Percentiles rank a stretch among this genome's conserved stretches.
These are phyloP conservation scores for Phaethornis superciliosus DNA, from an alignment of 2,113 vertebrate genomes.

Conservation along the genomic window DNA sequence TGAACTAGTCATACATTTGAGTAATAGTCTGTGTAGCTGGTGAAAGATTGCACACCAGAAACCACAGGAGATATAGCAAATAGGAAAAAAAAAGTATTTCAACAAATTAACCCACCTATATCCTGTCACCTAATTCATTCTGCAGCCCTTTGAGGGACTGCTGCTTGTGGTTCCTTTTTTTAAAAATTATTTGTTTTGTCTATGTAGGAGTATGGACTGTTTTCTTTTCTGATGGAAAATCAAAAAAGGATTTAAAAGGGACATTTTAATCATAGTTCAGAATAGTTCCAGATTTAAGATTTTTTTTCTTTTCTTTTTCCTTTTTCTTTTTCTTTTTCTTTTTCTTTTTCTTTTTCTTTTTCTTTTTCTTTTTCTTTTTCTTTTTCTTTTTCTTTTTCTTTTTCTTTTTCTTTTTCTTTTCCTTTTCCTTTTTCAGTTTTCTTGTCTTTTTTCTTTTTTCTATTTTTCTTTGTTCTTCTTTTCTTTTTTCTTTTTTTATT, in stretches of 20 bases:
- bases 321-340: neutral
- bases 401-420: too few relatives aligned
- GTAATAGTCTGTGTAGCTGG: neutral
- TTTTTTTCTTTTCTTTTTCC: neutral
- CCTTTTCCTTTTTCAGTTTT: neutral
- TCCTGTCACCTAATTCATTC: neutral
- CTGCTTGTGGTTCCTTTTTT: neutral
- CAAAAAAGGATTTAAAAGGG: neutral
- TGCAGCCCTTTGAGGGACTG: neutral
- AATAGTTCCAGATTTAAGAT: neutral
- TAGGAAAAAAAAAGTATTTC: neutral
- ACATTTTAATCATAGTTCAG: neutral
- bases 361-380: too few relatives aligned
- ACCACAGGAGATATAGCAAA: neutral
- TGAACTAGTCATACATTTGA: neutral
- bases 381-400: too few relatives aligned
- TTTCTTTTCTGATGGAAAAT: neutral
- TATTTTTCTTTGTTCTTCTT: neutral
- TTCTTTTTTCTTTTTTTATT: neutral
- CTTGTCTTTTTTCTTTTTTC: neutral
- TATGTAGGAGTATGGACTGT: neutral
- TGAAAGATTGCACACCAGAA: neutral
- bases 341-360: too few relatives aligned
- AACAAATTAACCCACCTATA: neutral
- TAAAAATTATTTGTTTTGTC: neutral